Base-by-base conservation (phyloP, 2,888 invertebrate species). In the Coremacera marginata region DNA sequence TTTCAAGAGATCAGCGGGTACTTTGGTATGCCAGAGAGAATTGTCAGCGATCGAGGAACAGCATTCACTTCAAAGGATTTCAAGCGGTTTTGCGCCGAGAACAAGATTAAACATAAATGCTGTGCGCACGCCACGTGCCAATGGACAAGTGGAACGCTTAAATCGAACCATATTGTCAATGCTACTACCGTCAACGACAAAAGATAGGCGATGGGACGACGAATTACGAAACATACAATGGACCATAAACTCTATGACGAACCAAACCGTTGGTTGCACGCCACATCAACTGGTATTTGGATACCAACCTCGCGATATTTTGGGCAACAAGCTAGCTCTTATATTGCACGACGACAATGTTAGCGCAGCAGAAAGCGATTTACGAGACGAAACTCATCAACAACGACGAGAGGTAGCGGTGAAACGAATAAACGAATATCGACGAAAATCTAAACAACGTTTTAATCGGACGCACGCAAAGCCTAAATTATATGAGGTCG, bases 41-140 rank as follows among this genome's bases (percentile, higher is more conserved):
- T 84, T 4, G 80, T 84, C 51, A 79, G 78, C 8, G 81, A 84
- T 78, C 68, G 81, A 62, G 81, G 82, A 7, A 62, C 62, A 14
- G 62, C 62, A 14, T 62, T 19, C 19, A 62, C 62, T 3, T 62
- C 62, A 19, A 62, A 62, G 27, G 62, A 62, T 62, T 62, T 62
- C 31, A 60, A 60, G 27, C 19, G 25, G 14, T 60, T 25, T 60
- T 60, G 60, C 14, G 60, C 22, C 25, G 60, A 60, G 14, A 60
- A 60, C 25, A 22, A 60, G 27, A 60, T 60, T 60, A 60, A 25
- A 60, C 60, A 60, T 60, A 60, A 62, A 62, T 62, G 62, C 62
- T 5, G 62, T 62, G 2, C 31, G 62, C 27, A 62, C 62, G 5
- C 62, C 62, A 14, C 62, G 62, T 31, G 62, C 62, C 25, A 62